phyloP scores from a whole-genome alignment of 35 echinoderm and acorn worm species.

The Ophiothrix spiculata region DNA sequence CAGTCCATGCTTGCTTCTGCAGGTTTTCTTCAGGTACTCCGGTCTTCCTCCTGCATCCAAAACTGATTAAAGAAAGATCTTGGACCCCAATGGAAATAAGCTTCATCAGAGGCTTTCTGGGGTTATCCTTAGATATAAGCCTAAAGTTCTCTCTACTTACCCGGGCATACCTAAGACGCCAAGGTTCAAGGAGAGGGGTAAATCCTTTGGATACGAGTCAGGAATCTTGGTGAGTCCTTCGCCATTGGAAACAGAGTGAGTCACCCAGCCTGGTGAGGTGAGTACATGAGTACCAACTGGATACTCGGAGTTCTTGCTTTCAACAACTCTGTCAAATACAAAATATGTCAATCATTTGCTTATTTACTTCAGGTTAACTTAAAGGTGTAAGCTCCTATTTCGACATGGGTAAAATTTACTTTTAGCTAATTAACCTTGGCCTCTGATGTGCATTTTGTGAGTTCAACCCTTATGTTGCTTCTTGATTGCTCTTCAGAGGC shows the following conservation, averaged over 20 bases:
- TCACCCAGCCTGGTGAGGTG: slow-evolving; percentile 46
- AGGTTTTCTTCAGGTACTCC: too few species aligned
- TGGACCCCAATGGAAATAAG: too few species aligned
- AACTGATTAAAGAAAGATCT: too few species aligned
- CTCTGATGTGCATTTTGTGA: not conserved
- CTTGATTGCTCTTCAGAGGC: not conserved
- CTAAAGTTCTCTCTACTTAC: too few species aligned
- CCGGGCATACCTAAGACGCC: slow-evolving; percentile 70
- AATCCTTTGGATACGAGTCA: slow-evolving; percentile 19
- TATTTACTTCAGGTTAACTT: not conserved
- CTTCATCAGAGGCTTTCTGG: too few species aligned
- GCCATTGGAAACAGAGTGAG: slow-evolving; percentile 44
- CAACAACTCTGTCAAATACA: slow-evolving; percentile 36
- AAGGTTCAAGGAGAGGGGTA: slow-evolving; percentile 61
- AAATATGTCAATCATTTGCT: not conserved
- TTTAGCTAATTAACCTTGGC: not conserved
- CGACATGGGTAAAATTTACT: not conserved
- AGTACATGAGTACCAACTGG: slow-evolving; percentile 56
- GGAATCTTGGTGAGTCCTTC: slow-evolving; percentile 26
- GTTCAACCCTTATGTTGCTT: not conserved
- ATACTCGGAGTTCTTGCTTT: slow-evolving; percentile 47
- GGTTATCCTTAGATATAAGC: too few species aligned
- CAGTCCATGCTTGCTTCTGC: too few species aligned
- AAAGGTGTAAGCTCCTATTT: not conserved
- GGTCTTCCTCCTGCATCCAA: too few species aligned